These are phyloP conservation scores for Steinernema scapterisci DNA, from an alignment of 2,888 invertebrate genomes.

Conservation along the genomic window DNA sequence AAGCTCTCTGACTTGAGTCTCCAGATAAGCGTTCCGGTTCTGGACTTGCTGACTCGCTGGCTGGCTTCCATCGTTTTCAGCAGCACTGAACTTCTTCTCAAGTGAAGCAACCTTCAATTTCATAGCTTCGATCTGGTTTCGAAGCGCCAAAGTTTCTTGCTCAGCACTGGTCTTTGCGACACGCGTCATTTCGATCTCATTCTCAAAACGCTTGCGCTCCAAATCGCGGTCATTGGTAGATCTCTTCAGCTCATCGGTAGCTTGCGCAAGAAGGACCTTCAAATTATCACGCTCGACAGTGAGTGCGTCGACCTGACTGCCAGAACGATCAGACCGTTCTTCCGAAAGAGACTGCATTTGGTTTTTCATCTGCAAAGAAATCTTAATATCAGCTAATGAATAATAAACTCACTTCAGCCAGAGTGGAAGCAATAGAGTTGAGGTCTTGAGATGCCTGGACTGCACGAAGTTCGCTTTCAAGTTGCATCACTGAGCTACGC, in stretches of 20 bases:
- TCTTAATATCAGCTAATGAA: neutral
- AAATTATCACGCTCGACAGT: constrained; percentile 17
- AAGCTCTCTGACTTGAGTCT: constrained; percentile 9
- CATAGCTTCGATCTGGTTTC: neutral
- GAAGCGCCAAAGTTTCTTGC: neutral
- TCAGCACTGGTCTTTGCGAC: neutral
- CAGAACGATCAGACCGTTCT: neutral
- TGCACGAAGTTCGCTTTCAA: neutral
- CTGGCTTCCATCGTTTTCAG: neutral
- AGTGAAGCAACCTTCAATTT: neutral
- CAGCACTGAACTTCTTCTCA: neutral
- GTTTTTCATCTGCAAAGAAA: neutral
- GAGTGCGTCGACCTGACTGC: neutral
- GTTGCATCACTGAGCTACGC: neutral
- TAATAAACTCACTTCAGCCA: neutral
- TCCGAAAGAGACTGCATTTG: neutral
- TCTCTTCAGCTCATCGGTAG: neutral
- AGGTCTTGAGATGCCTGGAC: neutral
- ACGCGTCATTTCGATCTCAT: neutral
- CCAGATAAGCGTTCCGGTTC: constrained; percentile 5
- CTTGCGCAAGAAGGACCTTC: constrained; percentile 1
- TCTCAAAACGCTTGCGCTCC: neutral
- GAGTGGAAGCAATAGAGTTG: neutral
- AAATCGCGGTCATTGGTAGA: constrained; percentile 10
- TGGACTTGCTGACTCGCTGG: neutral